Base-by-base conservation (phyloP, 2,797 vertebrate species). In the Siniperca scherzeri region DNA sequence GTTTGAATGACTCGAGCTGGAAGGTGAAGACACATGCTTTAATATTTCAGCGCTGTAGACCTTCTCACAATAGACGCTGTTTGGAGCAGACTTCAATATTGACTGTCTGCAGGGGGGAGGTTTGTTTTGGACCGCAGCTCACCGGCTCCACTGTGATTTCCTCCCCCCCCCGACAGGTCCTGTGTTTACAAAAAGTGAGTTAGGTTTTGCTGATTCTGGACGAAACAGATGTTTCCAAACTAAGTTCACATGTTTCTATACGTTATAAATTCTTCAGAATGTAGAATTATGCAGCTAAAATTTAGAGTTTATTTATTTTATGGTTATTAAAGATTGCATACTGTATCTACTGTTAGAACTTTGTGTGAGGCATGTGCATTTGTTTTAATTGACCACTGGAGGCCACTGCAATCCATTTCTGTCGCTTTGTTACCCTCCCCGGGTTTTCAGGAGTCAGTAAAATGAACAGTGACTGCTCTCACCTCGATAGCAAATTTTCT, bases 101-200 rank as follows among this genome's bases (percentile, higher is more conserved):
- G 84, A 87, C 84, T 62, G 76, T 89, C 88, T 85, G 86, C 80
- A 65, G 80, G 83, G 30, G 77, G 70, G 62, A 80, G 25, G 82
- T 88, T 90, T 85, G 82, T 73, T 89, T 88, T 90, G 87, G 88
- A 91, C 56, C 7, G 27, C 50, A 50, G 76, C 73, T 75, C 75
- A 8, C 21, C 27, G 14, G 52, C 65, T 86, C 8, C 25, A 12
- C 72, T 60, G 57, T 0, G 75, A 67, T 27, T 3, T 59, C 42
- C 48, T 62, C 36, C 2, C 13, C 7, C 30, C 30, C 16, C 27
- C 21, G 44, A 56, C 66, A 33, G 25, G 4, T n/a, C 21, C 30
- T 42, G 59, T 86, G 48, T 80, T 83, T 69, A 46, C 30, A 59
- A 22, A 82, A 42, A 27, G 56, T 8, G 62, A 30, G 16, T 75